Conservation (phyloP, 2,113 vertebrate genomes). For the Oreocharis arfaki region DNA sequence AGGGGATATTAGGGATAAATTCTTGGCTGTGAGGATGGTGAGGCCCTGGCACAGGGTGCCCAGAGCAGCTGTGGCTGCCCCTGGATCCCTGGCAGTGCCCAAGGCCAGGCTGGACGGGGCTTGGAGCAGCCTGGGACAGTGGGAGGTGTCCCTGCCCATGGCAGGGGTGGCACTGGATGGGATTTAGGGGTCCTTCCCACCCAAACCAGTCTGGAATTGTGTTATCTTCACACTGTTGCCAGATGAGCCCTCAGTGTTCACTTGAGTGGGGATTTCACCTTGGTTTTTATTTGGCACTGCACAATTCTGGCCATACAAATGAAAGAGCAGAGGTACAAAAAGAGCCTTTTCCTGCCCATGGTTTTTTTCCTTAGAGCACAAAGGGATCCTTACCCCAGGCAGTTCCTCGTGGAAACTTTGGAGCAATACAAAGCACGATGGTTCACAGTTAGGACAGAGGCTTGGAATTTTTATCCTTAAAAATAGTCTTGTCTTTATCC, state of each 20-base stretch:
- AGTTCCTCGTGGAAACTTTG: background rate
- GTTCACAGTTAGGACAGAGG: background rate
- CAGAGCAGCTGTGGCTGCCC: background rate
- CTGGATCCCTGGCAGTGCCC: background rate
- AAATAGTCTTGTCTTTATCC: background rate
- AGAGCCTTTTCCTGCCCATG: background rate
- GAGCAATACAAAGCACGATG: accelerated
- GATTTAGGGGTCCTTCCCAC: background rate
- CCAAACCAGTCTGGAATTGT: background rate
- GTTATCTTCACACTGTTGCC: accelerated
- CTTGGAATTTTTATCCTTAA: background rate
- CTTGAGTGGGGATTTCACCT: background rate
- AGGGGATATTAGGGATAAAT: accelerated
- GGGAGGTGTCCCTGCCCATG: background rate
- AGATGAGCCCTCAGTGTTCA: background rate
- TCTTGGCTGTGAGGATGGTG: accelerated
- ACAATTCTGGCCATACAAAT: background rate
- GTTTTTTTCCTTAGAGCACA: background rate
- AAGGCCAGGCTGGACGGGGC: background rate
- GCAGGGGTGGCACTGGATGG: background rate
- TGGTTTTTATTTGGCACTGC: background rate
- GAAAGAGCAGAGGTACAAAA: background rate
- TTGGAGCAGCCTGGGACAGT: background rate
- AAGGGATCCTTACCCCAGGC: background rate
- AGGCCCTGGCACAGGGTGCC: accelerated